These are phyloP conservation scores for Oscheius sp. DNA, from an alignment of 2,888 invertebrate genomes.

Conservation along the genomic window DNA sequence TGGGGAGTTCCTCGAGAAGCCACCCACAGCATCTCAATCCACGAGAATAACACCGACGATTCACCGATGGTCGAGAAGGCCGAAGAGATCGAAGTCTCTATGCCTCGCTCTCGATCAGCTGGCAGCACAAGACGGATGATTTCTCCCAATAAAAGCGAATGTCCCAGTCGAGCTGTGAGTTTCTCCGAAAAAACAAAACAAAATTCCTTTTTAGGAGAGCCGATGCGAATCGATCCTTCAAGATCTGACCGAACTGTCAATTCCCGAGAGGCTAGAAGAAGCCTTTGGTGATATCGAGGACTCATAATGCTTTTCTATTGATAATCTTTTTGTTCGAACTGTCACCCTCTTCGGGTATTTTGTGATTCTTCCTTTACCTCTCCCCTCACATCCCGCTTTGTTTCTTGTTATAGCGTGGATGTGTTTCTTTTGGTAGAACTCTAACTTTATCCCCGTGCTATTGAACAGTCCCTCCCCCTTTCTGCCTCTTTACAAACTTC, in stretches of 20 bases:
- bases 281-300: constrained; percentile 42
- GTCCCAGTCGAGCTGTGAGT: constrained; percentile 15
- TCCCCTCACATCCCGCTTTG: constrained; percentile 4
- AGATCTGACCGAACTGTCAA: constrained; percentile 39
- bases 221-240: constrained; percentile 36
- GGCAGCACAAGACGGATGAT: neutral
- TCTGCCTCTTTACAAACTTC: too few relatives aligned
- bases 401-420: constrained; percentile 27
- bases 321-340: neutral
- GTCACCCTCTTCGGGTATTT: constrained; percentile 2
- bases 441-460: neutral
- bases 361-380: constrained; percentile 11
- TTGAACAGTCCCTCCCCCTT: too few relatives aligned
- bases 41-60: constrained; percentile 17
- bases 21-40: constrained; percentile 31
- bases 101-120: neutral
- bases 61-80: neutral
- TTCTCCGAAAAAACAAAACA: neutral
- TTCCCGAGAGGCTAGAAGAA: constrained; percentile 42
- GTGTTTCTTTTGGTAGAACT: neutral
- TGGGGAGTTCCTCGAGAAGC: constrained; percentile 29
- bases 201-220: constrained; percentile 32
- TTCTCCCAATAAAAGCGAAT: constrained; percentile 4
- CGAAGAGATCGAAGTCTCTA: neutral
- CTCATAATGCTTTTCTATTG: neutral